phyloP scores from a whole-genome alignment of 2,113 vertebrate species.

The Melanotaenia duboulayi region DNA sequence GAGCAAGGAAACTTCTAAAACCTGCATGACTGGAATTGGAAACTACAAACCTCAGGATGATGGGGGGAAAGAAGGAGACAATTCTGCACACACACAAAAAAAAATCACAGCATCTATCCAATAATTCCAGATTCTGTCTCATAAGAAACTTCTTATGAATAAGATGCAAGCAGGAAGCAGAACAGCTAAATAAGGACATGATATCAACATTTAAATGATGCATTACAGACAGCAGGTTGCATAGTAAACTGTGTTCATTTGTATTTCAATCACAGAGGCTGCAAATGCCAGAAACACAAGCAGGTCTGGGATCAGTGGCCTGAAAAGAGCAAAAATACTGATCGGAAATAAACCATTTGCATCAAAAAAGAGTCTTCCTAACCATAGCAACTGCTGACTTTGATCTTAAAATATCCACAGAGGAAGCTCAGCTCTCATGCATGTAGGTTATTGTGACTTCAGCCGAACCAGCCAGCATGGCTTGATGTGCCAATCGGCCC shows the following conservation, averaged over 20 bases:
- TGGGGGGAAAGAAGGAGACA: too few relatives aligned
- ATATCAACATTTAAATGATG: not conserved
- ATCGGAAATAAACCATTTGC: too few relatives aligned
- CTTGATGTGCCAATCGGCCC: conserved; percentile 21
- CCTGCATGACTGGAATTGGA: too few relatives aligned
- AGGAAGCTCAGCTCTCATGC: not conserved
- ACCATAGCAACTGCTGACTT: not conserved
- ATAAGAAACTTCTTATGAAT: too few relatives aligned
- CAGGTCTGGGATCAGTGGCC: conserved; percentile 1
- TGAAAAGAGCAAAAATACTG: not conserved
- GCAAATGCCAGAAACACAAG: conserved; percentile 1
- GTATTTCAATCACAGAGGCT: not conserved
- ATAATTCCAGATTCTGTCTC: too few relatives aligned
- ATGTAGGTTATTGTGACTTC: not conserved
- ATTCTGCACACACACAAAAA: too few relatives aligned
- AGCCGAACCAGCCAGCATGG: not conserved
- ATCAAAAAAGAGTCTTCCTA: too few relatives aligned
- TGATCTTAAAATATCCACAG: not conserved
- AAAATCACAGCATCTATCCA: too few relatives aligned
- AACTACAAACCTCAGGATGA: too few relatives aligned
- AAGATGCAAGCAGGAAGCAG: conserved; percentile 5
- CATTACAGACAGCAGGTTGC: not conserved
- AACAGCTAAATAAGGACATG: not conserved
- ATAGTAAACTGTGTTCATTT: not conserved
- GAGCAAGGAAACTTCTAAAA: too few relatives aligned